These are phyloP conservation scores for Salticus scenicus DNA, from an alignment of 2,888 invertebrate genomes.

Conservation along the genomic window DNA sequence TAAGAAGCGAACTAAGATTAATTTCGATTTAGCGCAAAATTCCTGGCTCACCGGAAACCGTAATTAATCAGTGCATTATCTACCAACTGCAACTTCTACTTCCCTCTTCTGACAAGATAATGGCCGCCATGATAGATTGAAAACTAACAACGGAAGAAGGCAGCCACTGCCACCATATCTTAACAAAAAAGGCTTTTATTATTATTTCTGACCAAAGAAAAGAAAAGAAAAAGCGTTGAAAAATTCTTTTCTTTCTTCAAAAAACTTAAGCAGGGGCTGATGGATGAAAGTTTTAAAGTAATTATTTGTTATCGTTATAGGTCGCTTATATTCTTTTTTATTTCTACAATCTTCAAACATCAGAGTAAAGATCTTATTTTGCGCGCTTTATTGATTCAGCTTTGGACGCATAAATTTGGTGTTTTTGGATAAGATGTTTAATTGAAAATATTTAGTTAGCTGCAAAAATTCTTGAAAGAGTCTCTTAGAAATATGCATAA, in stretches of 20 bases:
- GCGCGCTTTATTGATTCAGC: no score
- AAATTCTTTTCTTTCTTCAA: conserved; percentile 27
- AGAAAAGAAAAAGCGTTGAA: conserved; percentile 49
- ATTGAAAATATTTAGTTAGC: no score
- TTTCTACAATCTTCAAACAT: conserved; percentile 9
- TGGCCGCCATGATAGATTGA: conserved; percentile 67
- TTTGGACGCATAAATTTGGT: no score
- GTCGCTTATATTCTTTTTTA: conserved; percentile 30
- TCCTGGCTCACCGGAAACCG: conserved; percentile 47
- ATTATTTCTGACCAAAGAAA: conserved; percentile 26
- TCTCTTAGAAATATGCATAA: no score
- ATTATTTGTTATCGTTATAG: conserved; percentile 48
- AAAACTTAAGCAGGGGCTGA: conserved; percentile 32
- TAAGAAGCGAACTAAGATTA: conserved; percentile 67
- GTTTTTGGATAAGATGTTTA: no score
- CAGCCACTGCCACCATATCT: conserved; percentile 33
- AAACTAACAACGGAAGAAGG: conserved; percentile 65
- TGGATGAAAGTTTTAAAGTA: conserved; percentile 65
- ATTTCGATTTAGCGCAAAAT: conserved; percentile 64
- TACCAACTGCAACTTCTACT: conserved; percentile 59
- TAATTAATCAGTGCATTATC: conserved; percentile 69
- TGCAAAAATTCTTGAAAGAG: no score
- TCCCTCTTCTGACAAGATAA: conserved; percentile 65
- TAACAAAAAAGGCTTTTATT: conserved; percentile 22
- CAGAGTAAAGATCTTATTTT: neutral